Base-by-base conservation (phyloP, 2,797 vertebrate species). In the Bryconaethiops microstoma region DNA sequence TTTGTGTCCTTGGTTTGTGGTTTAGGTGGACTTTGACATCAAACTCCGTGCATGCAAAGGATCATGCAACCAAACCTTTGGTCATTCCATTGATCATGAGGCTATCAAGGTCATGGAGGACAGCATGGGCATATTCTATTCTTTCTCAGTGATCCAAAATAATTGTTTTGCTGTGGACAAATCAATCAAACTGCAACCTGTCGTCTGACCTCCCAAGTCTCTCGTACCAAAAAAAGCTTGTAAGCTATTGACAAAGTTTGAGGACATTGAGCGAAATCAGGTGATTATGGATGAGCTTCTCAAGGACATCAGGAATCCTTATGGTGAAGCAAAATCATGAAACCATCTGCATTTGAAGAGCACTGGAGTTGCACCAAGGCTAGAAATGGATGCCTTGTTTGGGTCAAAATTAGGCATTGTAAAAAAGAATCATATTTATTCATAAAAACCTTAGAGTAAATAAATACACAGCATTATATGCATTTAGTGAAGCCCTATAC, bases 21-120 rank as follows among this genome's bases (percentile, higher is more conserved):
- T 25, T 2, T 82, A 99, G 98, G 96, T 98, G 91, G 97, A 99
- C 84, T 86, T 96, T 83, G 96, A 97, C 87, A 95, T 98, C 84
- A 96, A 95, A 88, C 92, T 99, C 71, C 92, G 95, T 74, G 84
- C 93, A 80, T 99, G 97, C 87, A 88, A 82, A 68, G 97, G 97
- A 55, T 96, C 94, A 19, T 99, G 97, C 85, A 90, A 81, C 59
- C 91, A 82, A 25, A 74, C 83, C 71, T 85, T 92, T 70, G 83
- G 83, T 0, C 95, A 92, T 85, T 63, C 85, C 0, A n/a, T 95
- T 35, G 90, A 96, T 88, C 90, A 88, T 12, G 85, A 85, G 16
- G 85, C 87, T 82, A 95, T 95, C 0, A 83, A 90, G 52, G 77
- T 73, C 0, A 92, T 97, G 50, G 91, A 90, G 78, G 91, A 87